Conservation (phyloP, 2,113 vertebrate genomes). For the Microcebus murinus region DNA sequence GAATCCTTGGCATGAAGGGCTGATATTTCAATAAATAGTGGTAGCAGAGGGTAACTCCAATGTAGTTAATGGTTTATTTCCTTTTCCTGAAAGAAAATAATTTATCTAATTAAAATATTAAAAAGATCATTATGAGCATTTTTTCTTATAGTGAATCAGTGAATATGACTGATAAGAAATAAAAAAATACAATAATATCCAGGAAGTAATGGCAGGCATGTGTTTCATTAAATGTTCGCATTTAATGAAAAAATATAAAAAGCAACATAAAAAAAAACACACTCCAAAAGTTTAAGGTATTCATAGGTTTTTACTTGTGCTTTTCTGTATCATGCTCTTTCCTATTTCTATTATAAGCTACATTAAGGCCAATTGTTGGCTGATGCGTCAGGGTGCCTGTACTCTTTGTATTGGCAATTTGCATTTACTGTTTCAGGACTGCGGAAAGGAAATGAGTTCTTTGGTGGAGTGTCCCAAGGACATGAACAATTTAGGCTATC, state of each 20-base stretch:
- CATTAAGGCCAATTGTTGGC: not conserved
- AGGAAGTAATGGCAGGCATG: not conserved
- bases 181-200: not conserved
- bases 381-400: not conserved
- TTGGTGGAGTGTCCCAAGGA: not conserved
- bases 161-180: not conserved
- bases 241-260: constrained; percentile 21
- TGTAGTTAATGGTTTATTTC: not conserved
- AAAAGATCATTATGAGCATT: not conserved
- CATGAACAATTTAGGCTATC: not conserved
- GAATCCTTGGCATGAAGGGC: not conserved
- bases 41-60: not conserved
- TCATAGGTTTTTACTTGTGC: not conserved
- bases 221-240: constrained; percentile 13
- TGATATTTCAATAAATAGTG: not conserved
- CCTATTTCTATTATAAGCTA: not conserved
- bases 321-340: not conserved
- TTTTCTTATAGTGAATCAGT: not conserved
- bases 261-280: not conserved
- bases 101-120: not conserved
- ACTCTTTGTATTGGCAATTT: not conserved
- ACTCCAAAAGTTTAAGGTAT: not conserved
- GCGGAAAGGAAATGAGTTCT: not conserved
- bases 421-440: not conserved
- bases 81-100: constrained; percentile 21